phyloP scores from a whole-genome alignment of 2,888 invertebrate species.

The Tetropium fuscum region DNA sequence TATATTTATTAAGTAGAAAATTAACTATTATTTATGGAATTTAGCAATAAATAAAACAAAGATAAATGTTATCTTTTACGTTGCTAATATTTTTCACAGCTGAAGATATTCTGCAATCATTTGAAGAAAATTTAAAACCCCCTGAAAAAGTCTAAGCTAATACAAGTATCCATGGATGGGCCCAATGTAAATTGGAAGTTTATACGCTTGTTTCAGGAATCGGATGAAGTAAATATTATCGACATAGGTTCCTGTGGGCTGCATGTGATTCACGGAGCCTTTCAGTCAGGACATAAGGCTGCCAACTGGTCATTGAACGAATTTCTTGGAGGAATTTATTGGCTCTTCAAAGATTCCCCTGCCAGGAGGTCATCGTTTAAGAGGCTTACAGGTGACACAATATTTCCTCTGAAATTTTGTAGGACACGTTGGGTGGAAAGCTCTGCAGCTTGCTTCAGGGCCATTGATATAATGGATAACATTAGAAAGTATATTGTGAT shows the following conservation, averaged over 20 bases:
- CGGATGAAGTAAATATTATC: constrained; percentile 19
- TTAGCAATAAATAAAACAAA: no score
- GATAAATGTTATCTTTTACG: no score
- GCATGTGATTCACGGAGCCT: constrained; percentile 52
- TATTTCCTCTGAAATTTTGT: constrained; percentile 11
- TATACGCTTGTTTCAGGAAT: constrained; percentile 1
- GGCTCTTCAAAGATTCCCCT: constrained; percentile 29
- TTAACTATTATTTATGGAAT: no score
- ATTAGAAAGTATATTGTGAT: background rate
- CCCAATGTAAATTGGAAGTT: constrained; percentile 39
- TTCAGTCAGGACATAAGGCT: constrained; percentile 44
- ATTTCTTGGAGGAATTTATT: constrained; percentile 40
- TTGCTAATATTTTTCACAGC: no score
- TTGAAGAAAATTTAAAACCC: constrained; percentile 1
- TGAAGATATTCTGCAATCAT: background rate
- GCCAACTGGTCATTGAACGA: constrained; percentile 25
- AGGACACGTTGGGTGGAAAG: constrained; percentile 8
- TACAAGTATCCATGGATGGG: constrained; percentile 43
- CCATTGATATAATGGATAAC: constrained; percentile 5
- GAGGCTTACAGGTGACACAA: background rate
- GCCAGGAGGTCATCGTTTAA: constrained; percentile 6
- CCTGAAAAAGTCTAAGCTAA: constrained; percentile 23
- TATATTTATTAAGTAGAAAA: no score
- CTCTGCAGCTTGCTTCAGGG: background rate
- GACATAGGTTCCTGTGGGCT: constrained; percentile 53